Percentiles rank a stretch among this genome's conserved stretches.
phyloP scores from a whole-genome alignment of 2,113 vertebrate genomes.

The Lepus europaeus region DNA sequence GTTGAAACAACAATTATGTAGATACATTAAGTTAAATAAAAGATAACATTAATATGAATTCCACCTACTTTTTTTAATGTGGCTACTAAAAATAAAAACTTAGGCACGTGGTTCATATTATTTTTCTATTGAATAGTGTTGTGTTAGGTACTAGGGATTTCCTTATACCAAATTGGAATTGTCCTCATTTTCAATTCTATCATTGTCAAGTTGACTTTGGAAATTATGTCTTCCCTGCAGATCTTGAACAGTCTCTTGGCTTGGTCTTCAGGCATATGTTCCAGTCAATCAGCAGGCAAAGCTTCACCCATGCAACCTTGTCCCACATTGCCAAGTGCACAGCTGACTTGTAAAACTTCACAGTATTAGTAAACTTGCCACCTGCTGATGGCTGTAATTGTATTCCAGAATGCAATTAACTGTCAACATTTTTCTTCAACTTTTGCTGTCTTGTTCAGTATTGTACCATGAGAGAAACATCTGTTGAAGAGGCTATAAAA shows the following conservation, averaged over 20 bases:
- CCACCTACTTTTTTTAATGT: not conserved
- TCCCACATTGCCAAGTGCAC: not conserved
- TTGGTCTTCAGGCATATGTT: not conserved
- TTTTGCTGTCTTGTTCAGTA: constrained; percentile 68
- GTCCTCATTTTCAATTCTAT: constrained; percentile 7
- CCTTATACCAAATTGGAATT: not conserved
- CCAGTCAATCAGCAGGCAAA: not conserved
- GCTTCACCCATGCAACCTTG: not conserved
- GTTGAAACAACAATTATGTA: not conserved
- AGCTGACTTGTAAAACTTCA: constrained; percentile 38
- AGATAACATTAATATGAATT: not conserved
- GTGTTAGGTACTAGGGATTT: not conserved
- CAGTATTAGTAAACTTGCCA: constrained; percentile 6
- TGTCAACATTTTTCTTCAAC: constrained; percentile 49
- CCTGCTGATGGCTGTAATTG: constrained; percentile 43
- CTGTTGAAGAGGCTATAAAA: constrained; percentile 53
- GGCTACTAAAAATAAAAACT: not conserved
- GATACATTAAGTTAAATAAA: not conserved
- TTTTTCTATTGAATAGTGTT: not conserved
- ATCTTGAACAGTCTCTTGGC: not conserved
- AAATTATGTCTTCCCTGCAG: not conserved
- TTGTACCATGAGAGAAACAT: constrained; percentile 53
- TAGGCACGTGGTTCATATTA: not conserved
- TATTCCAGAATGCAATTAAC: constrained; percentile 49
- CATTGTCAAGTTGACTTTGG: constrained; percentile 3